Evolutionary conservation across 2,113 vertebrate species (phyloP).

Genomic region (Galemys pyrenaicus): DNA sequence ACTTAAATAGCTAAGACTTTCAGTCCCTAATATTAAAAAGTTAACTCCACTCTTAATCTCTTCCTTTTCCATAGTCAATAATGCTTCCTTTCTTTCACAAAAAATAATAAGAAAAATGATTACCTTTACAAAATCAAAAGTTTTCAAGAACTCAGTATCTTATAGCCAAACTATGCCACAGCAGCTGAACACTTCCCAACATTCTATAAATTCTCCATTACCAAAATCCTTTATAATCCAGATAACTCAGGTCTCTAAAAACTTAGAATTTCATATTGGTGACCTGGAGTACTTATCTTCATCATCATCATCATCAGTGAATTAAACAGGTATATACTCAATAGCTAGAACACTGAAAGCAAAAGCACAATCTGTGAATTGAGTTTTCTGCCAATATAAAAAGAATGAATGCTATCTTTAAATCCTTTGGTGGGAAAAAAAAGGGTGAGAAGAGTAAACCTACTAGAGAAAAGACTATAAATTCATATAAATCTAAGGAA

Average conservation of each 20-base stretch:
- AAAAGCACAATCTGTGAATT: conserved; percentile 13
- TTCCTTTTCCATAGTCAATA: background rate
- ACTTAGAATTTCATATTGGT: background rate
- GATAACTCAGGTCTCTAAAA: background rate
- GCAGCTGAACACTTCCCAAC: background rate
- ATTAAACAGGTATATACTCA: background rate
- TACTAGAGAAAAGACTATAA: background rate
- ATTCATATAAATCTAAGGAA: background rate
- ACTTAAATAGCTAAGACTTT: background rate
- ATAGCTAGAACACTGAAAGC: background rate
- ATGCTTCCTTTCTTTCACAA: background rate
- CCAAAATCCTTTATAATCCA: background rate
- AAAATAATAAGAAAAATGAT: background rate
- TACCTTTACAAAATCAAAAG: background rate
- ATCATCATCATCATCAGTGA: background rate
- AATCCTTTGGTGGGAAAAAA: background rate
- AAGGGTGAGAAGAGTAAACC: background rate
- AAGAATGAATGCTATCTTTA: background rate
- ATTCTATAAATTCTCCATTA: background rate
- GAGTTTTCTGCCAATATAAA: background rate
- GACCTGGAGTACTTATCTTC: too few relatives aligned
- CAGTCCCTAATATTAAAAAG: background rate
- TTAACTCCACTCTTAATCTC: background rate
- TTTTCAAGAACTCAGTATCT: background rate
- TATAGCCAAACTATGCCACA: background rate